Conservation (phyloP, 2,113 vertebrate genomes). For the Dicentrarchus labrax region DNA sequence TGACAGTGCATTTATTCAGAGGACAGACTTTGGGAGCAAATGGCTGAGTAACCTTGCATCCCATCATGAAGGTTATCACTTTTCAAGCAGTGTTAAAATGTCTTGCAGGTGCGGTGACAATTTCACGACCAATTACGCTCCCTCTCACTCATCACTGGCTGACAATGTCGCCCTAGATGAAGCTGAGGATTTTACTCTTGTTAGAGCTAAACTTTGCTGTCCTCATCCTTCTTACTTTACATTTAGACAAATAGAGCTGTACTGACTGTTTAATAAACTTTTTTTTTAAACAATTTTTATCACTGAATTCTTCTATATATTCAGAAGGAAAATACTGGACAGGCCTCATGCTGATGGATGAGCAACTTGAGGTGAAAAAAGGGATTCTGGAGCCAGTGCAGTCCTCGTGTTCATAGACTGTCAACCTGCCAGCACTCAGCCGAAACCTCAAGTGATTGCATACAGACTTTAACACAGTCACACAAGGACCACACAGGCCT, state of each 20-base stretch:
- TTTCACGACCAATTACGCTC: slow-evolving; percentile 63
- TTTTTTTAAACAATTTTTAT: slow-evolving; percentile 20
- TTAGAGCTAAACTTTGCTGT: slow-evolving; percentile 30
- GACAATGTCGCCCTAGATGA: slow-evolving; percentile 24
- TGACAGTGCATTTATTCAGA: slow-evolving; percentile 51
- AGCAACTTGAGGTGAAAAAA: slow-evolving; percentile 38
- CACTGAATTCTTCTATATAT: slow-evolving; percentile 18
- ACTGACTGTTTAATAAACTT: slow-evolving; percentile 12
- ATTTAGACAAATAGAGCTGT: neutral
- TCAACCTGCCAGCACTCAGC: slow-evolving; percentile 67
- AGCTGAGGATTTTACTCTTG: slow-evolving; percentile 28
- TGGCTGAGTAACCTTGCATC: slow-evolving; percentile 52
- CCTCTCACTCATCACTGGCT: slow-evolving; percentile 37
- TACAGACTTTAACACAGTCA: slow-evolving; percentile 49
- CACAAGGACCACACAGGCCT: slow-evolving; percentile 23
- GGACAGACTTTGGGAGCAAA: slow-evolving; percentile 18
- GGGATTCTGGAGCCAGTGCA: slow-evolving; percentile 33
- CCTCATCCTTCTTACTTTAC: slow-evolving; percentile 14
- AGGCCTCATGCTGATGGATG: slow-evolving; percentile 47
- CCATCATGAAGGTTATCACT: slow-evolving; percentile 63
- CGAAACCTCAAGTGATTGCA: slow-evolving; percentile 62
- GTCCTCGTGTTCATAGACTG: slow-evolving; percentile 38
- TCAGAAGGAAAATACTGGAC: slow-evolving; percentile 30
- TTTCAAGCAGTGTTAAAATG: slow-evolving; percentile 41
- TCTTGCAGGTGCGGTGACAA: slow-evolving; percentile 60